Base-by-base conservation (phyloP, 2,888 invertebrate species). In the Scrobipalpa atriplicella region DNA sequence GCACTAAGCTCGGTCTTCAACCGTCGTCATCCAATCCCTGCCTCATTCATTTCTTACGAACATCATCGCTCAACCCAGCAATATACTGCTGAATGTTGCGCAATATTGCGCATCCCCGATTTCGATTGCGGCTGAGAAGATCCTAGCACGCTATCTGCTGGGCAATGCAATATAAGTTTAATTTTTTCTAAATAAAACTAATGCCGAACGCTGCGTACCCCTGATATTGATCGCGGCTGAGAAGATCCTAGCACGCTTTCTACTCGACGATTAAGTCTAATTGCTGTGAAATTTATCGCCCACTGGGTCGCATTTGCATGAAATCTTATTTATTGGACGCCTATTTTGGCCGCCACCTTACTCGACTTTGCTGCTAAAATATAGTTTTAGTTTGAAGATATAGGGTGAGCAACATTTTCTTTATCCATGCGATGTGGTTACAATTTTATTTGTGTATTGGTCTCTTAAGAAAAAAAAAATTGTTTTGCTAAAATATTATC, bases 261-360 rank as follows among this genome's bases (percentile, higher is more conserved):
- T 86, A 83, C 85, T 84, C 84, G 77, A 80, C 89, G 84, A 88
- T 90, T 87, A 88, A 86, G 85, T 89, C 85, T 86, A 88, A 90
- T 89, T 89, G 89, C 86, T 80, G 79, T 78, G 74, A 84, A 89
- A 90, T 90, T 89, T 90, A 90, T 89, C 79, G 81, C 82, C 80
- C 78, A 77, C 79, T 80, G 78, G 78, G 77, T 77, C 79, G 80
- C 81, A 82, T 82, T 76, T 80, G 72, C 74, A 70, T 69, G 73
- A 52, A 69, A 65, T 65, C 75, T 76, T 75, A 78, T 75, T 76
- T 77, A 77, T 68, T 72, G 71, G 68, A 70, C 72, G 70, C 68
- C 64, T 54, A 69, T 70, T 65, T 72, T 66, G 71, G 71, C 67
- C 52, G 29, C 63, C 36, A 63, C 29, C 52, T 63, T 52, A 36